Evolutionary conservation across 2,797 vertebrate species (phyloP), one percentile per base, ranked within the genome.

Genomic region (Micromesistius poutassou): DNA sequence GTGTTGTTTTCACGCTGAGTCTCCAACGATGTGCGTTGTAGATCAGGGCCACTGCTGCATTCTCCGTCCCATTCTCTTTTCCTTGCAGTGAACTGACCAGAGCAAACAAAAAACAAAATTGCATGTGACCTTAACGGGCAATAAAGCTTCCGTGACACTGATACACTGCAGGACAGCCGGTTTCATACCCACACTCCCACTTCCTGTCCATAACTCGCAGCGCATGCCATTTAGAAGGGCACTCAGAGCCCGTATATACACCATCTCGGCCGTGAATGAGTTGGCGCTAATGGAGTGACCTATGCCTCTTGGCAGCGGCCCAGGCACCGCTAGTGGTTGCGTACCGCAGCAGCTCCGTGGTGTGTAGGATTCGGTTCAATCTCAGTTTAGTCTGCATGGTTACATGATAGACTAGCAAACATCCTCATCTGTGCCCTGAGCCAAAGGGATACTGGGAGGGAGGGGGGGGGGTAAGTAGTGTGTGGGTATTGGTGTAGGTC

Each of bases 321-420:
- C 6, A 73, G 86, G 82, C 77, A 83, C 78, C 83, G 38, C 80
- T 73, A 76, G 71, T 77, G 82, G 70, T 72, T 72, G 85, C 81
- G 83, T 71, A 82, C 72, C 82, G 80, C 81, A 70, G 31, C 30
- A 36, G 83, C 73, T 74, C 77, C 76, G 30, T 40, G 71, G 85
- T 81, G 84, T 88, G 82, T 78, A 75, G 77, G 81, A 84, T 40
- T 77, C 70, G 74, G 72, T 74, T 74, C 76, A 68, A 74, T 75
- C 84, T 81, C 77, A 84, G 87, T 80, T 82, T 71, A 81, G 81
- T 74, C 79, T 72, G 78, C 83, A 81, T 74, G 82, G 82, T 84
- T 83, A 82, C 75, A 83, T 74, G 79, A 83, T 80, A 92, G 81
- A 88, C 81, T 82, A 90, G 84, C 85, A 86, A 90, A 92, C 91